Evolutionary conservation across 1,140 invertebrate genomes (phyloP).

Genomic region (Mesaphorura yosii): DNA sequence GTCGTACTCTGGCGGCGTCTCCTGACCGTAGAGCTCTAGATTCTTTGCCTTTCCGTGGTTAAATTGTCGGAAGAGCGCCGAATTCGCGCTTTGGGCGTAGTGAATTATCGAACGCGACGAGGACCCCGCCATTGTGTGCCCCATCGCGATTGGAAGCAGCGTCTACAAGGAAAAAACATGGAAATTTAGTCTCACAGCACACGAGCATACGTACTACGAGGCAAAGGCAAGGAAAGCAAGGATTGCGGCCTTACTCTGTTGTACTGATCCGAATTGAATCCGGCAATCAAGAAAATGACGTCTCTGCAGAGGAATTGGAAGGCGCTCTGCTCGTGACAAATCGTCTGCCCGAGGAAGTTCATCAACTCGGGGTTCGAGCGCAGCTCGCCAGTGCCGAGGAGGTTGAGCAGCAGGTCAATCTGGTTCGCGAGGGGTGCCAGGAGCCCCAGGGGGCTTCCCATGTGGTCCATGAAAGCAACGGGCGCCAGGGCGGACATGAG

Average conservation of each 20-base stretch:
- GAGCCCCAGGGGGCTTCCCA: background rate
- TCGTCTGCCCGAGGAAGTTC: conserved; percentile 37
- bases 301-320: conserved; percentile 44
- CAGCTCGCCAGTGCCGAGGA: conserved; percentile 42
- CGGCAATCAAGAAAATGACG: conserved; percentile 45
- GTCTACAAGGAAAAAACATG: conserved; percentile 30
- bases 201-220: no score
- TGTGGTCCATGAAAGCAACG: conserved; percentile 32
- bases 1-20: conserved; percentile 37
- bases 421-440: conserved; percentile 1
- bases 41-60: conserved; percentile 34
- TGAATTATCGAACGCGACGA: conserved; percentile 44
- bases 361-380: conserved; percentile 43
- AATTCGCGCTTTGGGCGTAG: conserved; percentile 35
- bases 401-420: background rate
- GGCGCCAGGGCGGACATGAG: conserved; percentile 50
- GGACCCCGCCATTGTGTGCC: conserved; percentile 44
- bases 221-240: background rate
- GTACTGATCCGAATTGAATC: conserved; percentile 44
- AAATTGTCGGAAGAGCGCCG: conserved; percentile 33
- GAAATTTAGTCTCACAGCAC: background rate
- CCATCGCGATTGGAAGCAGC: conserved; percentile 32
- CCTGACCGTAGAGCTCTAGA: conserved; percentile 30
- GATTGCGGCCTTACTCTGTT: conserved; percentile 27
- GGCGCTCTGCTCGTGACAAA: conserved; percentile 39